Base-by-base conservation (phyloP, 2,113 vertebrate genomes). In the Trichechus manatus region DNA sequence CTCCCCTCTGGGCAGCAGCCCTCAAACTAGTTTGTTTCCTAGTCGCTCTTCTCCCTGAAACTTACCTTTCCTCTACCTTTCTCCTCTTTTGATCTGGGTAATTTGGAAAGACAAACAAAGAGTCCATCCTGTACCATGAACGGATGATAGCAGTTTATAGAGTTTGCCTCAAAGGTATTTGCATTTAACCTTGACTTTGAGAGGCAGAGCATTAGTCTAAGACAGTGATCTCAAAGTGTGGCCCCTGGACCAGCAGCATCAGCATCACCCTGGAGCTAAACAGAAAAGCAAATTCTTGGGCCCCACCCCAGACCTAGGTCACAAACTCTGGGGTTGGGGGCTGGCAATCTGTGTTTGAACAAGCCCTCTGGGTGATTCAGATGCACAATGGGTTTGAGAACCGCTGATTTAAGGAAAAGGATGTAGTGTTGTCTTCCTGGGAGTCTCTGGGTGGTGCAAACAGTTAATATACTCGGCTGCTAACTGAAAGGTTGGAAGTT, bases 351-450 rank as follows among this genome's bases (percentile, higher is more conserved):
- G 47, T 19, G 4, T 36, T 72, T 13, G 5, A 77, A n/a, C 20
- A 50, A 64, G 53, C 27, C n/a, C 33, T n/a, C 36, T 1, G 0
- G 50, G 42, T 29, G 42, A 47, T 3, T 56, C 47, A 33, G 31
- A 44, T 10, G 25, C 61, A 1, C 0, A 1, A 66, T 10, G 36
- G 25, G 70, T 78, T 36, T 20, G 63, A 61, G n/a, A 36, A 47
- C 19, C 50, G 9, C 39, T 22, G 72, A 20, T 22, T 42, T 50
- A 11, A 80, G 78, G 53, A 75, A 68, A 17, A 2, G 23, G 68
- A 10, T 23, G 11, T 3, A 1, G 19, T 17, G 0, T 6, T 20
- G 9, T 27, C 25, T 72, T 63, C 56, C 59, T 9, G 0, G 8
- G n/a, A 56, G 68, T 36, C 17, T 15, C 33, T 6, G n/a, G 70